phyloP scores from a whole-genome alignment of 2,888 invertebrate genomes.

The Lasiommata megera region DNA sequence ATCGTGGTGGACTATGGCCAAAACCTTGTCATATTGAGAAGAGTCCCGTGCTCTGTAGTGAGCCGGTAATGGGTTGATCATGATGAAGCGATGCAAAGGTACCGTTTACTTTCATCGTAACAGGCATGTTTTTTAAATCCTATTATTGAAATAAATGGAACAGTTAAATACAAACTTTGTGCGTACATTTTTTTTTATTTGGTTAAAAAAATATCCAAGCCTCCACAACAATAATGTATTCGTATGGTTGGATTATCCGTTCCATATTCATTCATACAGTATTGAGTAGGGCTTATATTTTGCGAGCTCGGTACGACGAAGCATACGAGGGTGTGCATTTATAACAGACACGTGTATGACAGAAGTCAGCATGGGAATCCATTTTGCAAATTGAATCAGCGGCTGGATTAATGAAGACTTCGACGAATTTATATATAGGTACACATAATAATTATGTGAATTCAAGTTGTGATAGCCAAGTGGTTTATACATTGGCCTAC shows the following conservation, averaged over 20 bases:
- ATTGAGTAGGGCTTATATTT: not conserved
- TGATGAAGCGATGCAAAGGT: too few species aligned
- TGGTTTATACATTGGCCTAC: too few species aligned
- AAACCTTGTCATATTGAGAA: too few species aligned
- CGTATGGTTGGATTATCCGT: slow-evolving; percentile 18
- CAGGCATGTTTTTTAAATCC: too few species aligned
- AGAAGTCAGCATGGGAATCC: slow-evolving; percentile 32
- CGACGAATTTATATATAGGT: too few species aligned
- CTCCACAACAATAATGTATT: slow-evolving; percentile 26
- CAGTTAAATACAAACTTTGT: not conserved
- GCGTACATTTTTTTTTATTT: not conserved
- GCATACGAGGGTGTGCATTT: not conserved
- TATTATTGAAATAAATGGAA: too few species aligned
- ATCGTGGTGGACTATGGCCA: too few species aligned
- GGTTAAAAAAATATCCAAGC: not conserved
- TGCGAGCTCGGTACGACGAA: not conserved
- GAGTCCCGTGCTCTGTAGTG: too few species aligned
- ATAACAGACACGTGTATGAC: slow-evolving; percentile 2
- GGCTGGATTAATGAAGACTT: slow-evolving; percentile 31
- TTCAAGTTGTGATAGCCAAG: too few species aligned
- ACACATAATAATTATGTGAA: too few species aligned
- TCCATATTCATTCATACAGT: slow-evolving; percentile 18
- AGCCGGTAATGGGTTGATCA: too few species aligned
- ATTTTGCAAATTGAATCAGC: slow-evolving; percentile 39
- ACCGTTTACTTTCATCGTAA: too few species aligned